phyloP scores from a whole-genome alignment of 1,140 invertebrate genomes.

The Tetragnatha versicolor region DNA sequence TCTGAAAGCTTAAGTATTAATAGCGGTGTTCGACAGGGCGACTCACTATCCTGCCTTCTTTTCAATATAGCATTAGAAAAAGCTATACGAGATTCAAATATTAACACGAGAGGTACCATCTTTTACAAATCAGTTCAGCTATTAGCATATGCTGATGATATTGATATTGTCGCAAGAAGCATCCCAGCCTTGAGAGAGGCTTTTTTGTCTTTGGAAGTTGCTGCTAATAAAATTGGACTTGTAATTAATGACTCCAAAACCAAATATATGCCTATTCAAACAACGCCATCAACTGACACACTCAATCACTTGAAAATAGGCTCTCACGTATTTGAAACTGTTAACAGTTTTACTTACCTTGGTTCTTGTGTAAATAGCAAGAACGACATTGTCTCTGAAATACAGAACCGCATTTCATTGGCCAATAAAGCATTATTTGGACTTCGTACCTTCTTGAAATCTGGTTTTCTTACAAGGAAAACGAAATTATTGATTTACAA shows the following conservation, averaged over 20 bases:
- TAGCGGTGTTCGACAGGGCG: not conserved
- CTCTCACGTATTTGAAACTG: not conserved
- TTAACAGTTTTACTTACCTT: not conserved
- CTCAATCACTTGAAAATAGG: not conserved
- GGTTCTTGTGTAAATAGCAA: not conserved
- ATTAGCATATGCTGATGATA: not conserved
- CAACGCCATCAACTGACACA: not conserved
- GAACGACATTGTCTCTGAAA: no score
- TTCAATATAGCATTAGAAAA: constrained; percentile 5
- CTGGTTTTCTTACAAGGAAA: not conserved
- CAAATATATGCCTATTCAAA: not conserved
- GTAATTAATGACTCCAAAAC: constrained; percentile 3
- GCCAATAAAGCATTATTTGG: constrained; percentile 5
- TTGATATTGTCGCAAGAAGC: not conserved
- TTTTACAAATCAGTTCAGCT: not conserved
- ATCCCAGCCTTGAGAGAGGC: not conserved
- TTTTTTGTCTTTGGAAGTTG: not conserved
- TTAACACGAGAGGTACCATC: not conserved
- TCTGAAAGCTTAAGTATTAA: constrained; percentile 6
- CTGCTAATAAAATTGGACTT: not conserved
- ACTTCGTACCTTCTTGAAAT: not conserved
- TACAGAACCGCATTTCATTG: not conserved
- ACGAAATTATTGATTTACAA: not conserved
- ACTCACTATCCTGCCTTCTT: not conserved
- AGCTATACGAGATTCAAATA: not conserved